Evolutionary conservation across 2,797 vertebrate species (phyloP).

Genomic region (Scyliorhinus canicula): DNA sequence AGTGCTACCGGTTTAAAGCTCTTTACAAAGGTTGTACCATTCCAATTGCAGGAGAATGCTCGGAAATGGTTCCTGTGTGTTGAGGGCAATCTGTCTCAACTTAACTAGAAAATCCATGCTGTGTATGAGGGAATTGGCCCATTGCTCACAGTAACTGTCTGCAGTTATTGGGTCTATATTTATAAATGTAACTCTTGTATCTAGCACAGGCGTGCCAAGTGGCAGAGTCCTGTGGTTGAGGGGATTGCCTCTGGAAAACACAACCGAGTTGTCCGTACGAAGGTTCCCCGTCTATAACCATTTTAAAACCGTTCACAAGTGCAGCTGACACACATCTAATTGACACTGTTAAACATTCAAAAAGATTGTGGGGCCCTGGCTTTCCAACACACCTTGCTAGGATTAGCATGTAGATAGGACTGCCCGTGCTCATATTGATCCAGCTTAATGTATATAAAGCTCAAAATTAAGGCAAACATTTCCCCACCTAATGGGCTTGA

Average conservation of each 20-base stretch:
- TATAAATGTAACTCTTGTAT: neutral
- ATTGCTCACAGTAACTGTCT: conserved; percentile 16
- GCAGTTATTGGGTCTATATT: neutral
- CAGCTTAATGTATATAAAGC: neutral
- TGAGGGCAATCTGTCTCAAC: neutral
- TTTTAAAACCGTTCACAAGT: neutral
- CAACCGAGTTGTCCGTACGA: neutral
- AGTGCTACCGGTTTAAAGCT: neutral
- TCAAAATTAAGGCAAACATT: neutral
- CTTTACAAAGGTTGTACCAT: neutral
- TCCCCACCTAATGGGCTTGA: neutral
- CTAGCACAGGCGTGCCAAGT: neutral
- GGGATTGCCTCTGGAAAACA: neutral
- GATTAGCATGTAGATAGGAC: conserved; percentile 25
- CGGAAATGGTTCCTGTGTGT: neutral
- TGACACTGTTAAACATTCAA: neutral
- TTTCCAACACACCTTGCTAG: neutral
- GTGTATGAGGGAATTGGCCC: neutral
- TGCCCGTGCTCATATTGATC: neutral
- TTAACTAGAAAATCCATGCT: conserved; percentile 5
- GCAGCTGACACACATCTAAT: neutral
- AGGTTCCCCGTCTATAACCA: no score
- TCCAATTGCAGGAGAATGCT: neutral
- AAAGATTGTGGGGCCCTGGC: neutral
- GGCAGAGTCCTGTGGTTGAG: neutral